phyloP scores from a whole-genome alignment of 2,797 vertebrate species.

The Labeo calbasu region DNA sequence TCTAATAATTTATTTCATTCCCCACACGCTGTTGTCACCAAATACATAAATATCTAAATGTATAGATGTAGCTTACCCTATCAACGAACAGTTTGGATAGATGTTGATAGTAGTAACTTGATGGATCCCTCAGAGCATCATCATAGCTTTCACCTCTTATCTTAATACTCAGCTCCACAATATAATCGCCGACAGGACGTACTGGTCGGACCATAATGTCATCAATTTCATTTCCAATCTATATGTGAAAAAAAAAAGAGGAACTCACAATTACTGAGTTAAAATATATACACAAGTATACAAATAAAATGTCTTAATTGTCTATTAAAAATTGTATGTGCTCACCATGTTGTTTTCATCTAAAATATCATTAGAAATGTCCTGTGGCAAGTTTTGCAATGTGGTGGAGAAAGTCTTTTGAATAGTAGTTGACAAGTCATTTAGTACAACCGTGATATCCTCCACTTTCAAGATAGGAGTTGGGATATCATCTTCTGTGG shows the following conservation, averaged over 20 bases:
- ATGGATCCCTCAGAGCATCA: slow-evolving; percentile 81
- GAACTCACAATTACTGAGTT: neutral
- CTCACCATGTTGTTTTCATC: slow-evolving; percentile 79
- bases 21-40: neutral
- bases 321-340: neutral
- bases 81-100: slow-evolving; percentile 82
- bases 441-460: slow-evolving; percentile 52
- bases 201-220: slow-evolving; percentile 69
- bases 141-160: slow-evolving; percentile 83
- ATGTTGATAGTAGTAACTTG: slow-evolving; percentile 74
- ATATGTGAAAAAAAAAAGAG: slow-evolving; percentile 13
- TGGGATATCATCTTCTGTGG: slow-evolving; percentile 3
- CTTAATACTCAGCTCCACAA: slow-evolving; percentile 87
- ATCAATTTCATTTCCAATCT: slow-evolving; percentile 90
- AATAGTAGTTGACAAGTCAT: slow-evolving; percentile 66
- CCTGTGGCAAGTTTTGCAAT: slow-evolving; percentile 46
- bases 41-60: neutral
- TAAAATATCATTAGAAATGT: slow-evolving; percentile 56
- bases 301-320: neutral
- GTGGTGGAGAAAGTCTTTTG: slow-evolving; percentile 32
- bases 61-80: slow-evolving; percentile 75
- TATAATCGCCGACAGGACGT: slow-evolving; percentile 77
- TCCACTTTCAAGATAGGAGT: slow-evolving; percentile 35
- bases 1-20: neutral
- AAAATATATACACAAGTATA: neutral